Conservation (phyloP, 2,113 vertebrate genomes). For the Nibea albiflora region DNA sequence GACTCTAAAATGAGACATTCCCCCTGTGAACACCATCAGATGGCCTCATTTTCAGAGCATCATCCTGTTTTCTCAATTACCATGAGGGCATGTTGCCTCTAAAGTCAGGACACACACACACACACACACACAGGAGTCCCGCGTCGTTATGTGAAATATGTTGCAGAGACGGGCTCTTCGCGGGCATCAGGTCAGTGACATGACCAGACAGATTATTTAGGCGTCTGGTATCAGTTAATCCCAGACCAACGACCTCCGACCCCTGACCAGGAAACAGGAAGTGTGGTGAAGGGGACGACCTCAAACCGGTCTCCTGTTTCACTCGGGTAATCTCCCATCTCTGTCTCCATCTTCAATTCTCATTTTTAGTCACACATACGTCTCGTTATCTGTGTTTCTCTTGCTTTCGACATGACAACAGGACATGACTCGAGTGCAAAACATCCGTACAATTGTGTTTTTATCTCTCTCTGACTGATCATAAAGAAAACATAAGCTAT, state of each 20-base stretch:
- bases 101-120: background rate
- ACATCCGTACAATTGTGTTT: conserved; percentile 10
- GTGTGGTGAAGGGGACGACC: conserved; percentile 1
- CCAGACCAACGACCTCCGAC: conserved; percentile 61
- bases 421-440: conserved; percentile 32
- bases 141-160: background rate
- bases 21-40: conserved; percentile 34
- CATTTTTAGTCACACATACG: background rate
- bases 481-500: background rate
- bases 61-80: conserved; percentile 42
- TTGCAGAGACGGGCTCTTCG: background rate
- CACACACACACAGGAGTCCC: background rate
- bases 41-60: conserved; percentile 47
- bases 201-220: conserved; percentile 45
- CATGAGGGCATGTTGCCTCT: conserved; percentile 6
- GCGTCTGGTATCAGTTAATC: conserved; percentile 59
- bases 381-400: background rate
- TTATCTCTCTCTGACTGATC: conserved; percentile 1
- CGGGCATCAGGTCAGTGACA: background rate
- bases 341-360: conserved; percentile 4
- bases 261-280: conserved; percentile 69
- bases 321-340: conserved; percentile 5
- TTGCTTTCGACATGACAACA: conserved; percentile 37
- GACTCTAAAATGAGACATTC: conserved; percentile 60
- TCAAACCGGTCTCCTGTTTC: conserved; percentile 7